Percentiles rank a stretch among this genome's conserved stretches.
These are phyloP conservation scores for Lissonota sp. DNA, from an alignment of 2,888 invertebrate genomes.

Conservation along the genomic window DNA sequence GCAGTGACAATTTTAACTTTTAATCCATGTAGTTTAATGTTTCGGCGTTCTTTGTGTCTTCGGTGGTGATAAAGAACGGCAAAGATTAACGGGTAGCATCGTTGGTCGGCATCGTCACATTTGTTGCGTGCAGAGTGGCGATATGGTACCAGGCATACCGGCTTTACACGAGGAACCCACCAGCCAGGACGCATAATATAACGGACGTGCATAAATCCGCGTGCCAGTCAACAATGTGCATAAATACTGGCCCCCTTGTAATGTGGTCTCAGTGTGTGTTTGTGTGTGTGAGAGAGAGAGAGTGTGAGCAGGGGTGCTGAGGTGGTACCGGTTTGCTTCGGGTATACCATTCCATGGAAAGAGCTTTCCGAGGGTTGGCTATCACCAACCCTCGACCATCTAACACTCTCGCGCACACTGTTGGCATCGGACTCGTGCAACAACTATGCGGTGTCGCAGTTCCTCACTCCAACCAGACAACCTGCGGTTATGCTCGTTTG, in stretches of 20 bases:
- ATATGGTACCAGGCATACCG: conserved; percentile 81
- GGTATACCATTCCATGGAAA: conserved; percentile 57
- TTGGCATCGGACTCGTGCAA: conserved; percentile 69
- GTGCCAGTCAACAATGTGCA: conserved; percentile 84
- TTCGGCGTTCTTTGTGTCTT: conserved; percentile 16
- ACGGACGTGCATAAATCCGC: conserved; percentile 83
- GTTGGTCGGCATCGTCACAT: conserved; percentile 48
- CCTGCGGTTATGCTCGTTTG: conserved; percentile 79
- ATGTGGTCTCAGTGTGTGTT: conserved; percentile 74
- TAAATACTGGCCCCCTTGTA: conserved; percentile 83
- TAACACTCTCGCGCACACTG: conserved; percentile 53
- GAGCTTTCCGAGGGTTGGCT: conserved; percentile 70
- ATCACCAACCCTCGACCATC: conserved; percentile 49
- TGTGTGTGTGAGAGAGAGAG: not conserved
- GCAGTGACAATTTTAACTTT: not conserved
- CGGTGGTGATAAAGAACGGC: conserved; percentile 19
- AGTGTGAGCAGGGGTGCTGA: conserved; percentile 51
- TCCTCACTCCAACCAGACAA: conserved; percentile 78
- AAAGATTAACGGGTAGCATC: conserved; percentile 42
- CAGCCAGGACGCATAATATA: conserved; percentile 83
- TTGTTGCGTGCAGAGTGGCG: conserved; percentile 79
- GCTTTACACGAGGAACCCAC: conserved; percentile 78
- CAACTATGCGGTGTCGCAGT: conserved; percentile 79
- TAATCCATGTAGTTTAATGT: not conserved
- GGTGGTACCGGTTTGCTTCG: conserved; percentile 62